Conservation (phyloP, 1,140 invertebrate genomes). For the Aphaenogaster rudis region DNA sequence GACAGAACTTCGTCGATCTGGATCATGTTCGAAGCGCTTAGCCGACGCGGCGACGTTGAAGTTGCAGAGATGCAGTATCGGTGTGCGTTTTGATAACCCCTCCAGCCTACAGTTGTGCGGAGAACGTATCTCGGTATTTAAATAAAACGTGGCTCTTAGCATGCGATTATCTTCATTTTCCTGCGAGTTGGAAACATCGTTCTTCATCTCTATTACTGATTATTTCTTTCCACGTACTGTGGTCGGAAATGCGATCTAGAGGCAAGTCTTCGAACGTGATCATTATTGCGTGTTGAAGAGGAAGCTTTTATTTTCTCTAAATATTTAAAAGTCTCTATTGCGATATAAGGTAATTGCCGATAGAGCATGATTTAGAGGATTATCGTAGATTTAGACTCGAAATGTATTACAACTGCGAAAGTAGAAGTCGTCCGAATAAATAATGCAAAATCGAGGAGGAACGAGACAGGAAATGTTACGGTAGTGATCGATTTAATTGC, state of each 20-base stretch:
- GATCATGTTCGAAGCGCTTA: slow-evolving; percentile 30
- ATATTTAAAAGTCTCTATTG: slow-evolving; percentile 42
- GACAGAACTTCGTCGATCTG: not conserved
- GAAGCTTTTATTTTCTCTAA: slow-evolving; percentile 24
- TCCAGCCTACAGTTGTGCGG: not conserved
- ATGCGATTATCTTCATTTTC: not conserved
- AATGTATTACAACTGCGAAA: slow-evolving; percentile 15
- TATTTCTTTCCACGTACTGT: not conserved
- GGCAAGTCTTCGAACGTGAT: slow-evolving; percentile 36
- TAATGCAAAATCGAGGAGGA: slow-evolving; percentile 21
- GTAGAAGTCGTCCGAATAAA: slow-evolving; percentile 36
- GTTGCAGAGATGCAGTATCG: not conserved
- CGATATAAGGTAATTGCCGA: slow-evolving; percentile 40
- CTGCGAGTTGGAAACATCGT: not conserved
- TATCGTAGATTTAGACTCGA: slow-evolving; percentile 40
- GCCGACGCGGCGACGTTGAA: not conserved
- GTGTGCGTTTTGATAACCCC: not conserved
- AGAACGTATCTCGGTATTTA: slow-evolving; percentile 8
- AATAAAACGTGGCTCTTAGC: not conserved
- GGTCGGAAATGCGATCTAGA: not conserved
- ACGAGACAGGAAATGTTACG: slow-evolving; percentile 23
- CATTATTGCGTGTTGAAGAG: not conserved
- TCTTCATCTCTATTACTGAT: not conserved
- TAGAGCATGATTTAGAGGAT: slow-evolving; percentile 42
- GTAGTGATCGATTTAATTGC: slow-evolving; percentile 40